Base-by-base conservation (phyloP, 2,888 invertebrate species). In the Agrilus biguttatus region DNA sequence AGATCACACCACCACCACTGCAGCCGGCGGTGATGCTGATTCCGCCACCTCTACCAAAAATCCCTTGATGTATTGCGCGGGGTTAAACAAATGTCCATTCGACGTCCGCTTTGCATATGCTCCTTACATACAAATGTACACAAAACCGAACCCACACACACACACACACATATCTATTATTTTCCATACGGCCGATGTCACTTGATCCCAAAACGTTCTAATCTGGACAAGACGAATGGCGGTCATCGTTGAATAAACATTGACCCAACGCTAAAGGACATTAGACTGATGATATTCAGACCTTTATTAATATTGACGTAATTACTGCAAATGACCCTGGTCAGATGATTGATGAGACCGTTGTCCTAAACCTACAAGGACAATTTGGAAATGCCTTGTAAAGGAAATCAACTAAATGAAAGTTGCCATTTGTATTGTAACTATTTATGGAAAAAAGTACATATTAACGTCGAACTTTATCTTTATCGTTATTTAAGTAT, bases 21-120 rank as follows among this genome's bases (percentile, higher is more conserved):
- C 10, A 10, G 28, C 10, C 28, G 28, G 10, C 10, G 28, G 28
- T 10, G 28, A 28, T 28, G 28, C 28, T 28, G 28, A 28, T 10
- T 42, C 42, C 33, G 47, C 49, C 49, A 51, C 49, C 52, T 54
- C 55, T 49, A 53, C 52, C 50, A 57, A 55, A 63, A 64, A 64
- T 63, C 64, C 64, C 60, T 50, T 64, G 64, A 64, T 64, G 60
- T 62, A 64, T 64, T 52, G 59, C 61, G 47, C 56, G 60, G 28
- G 58, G 60, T 63, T 63, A 61, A 59, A 60, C 59, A 59, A 61
- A 60, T 58, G 62, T 64, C 62, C 62, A 57, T 56, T 55, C 54
- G 48, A 48, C 52, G 61, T 61, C 60, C 63, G 61, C 57, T 61
- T 59, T 62, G 58, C 64, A 64, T 64, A 63, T 61, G 62, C 61